These are phyloP conservation scores for Drosophila tsacasi DNA, from an alignment of 1,140 invertebrate species.

Conservation along the genomic window DNA sequence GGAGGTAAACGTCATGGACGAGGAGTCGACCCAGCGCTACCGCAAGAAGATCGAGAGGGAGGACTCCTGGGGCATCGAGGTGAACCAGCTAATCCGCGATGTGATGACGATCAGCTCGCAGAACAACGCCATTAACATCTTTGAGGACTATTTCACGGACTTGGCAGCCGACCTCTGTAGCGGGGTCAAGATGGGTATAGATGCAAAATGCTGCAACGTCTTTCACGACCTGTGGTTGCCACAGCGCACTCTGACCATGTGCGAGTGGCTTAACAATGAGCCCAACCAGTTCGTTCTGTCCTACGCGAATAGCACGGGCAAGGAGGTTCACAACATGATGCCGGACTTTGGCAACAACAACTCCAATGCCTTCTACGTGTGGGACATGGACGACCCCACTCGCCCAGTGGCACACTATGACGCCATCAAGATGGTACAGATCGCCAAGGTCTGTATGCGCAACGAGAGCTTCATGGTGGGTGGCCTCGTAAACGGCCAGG, in stretches of 20 bases:
- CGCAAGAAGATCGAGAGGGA: constrained; percentile 97
- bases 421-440: constrained; percentile 89
- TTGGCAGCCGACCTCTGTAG: constrained; percentile 69
- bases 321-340: constrained; percentile 17
- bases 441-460: constrained; percentile 93
- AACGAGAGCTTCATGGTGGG: constrained; percentile 92
- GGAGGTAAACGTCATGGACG: constrained; percentile 94
- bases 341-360: constrained; percentile 85
- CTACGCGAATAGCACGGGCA: constrained; percentile 86
- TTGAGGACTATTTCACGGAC: constrained; percentile 92
- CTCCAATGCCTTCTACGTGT: constrained; percentile 89
- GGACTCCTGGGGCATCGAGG: constrained; percentile 88
- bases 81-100: constrained; percentile 54
- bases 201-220: constrained; percentile 54
- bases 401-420: constrained; percentile 90
- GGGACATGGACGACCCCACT: constrained; percentile 95
- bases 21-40: constrained; percentile 93
- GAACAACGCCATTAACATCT: constrained; percentile 96
- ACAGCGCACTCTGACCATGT: constrained; percentile 88
- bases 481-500: constrained; percentile 93
- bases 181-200: constrained; percentile 59
- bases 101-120: constrained; percentile 89
- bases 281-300: constrained; percentile 90
- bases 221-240: constrained; percentile 85
- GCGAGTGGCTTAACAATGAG: constrained; percentile 93